Base-by-base conservation (phyloP, 2,888 invertebrate species). In the Euspilapteryx auroguttella region DNA sequence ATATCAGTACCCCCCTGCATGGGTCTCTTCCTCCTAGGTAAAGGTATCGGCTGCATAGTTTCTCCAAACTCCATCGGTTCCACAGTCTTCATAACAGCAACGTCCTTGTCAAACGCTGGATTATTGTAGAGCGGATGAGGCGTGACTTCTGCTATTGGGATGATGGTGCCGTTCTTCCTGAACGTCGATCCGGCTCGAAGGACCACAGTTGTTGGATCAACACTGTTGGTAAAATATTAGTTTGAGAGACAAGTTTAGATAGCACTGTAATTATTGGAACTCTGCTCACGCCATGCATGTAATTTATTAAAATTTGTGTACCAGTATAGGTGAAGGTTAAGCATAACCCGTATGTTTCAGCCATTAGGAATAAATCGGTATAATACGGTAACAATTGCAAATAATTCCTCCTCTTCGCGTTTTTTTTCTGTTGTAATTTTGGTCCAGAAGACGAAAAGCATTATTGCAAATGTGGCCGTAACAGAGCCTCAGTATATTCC, bases 131-230 rank as follows among this genome's bases (percentile, higher is more conserved):
- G 38, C 0, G 73, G 65, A 24, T 69, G 68, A 0, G 68, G 49
- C 1, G 34, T 64, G 2, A 73, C 64, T 39, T 65, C 53, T 0
- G 56, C 56, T 30, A 73, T 64, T 0, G 61, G 62, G 22, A 73
- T 64, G 4, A 62, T 35, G 0, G 69, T 80, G 1, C 77, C 79
- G 7, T 57, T 51, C 25, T 55, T 57, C 2, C 64, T 42, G 31
- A 38, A 58, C 0, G 58, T 46, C 22, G 76, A 78, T 1, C 80
- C 80, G 7, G 71, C 77, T 28, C 78, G 56, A 3, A 71, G 51
- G 1, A 58, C 57, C 4, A 79, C 62, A 2, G 57, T 59, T 3
- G 41, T 36, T 11, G 68, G 55, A 13, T 64, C 62, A 2, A 64
- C 68, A 21, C 73, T 73, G 43, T 3, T 10, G 7, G 15, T 13